Percentiles rank a stretch among this genome's conserved stretches.
Evolutionary conservation across 2,888 invertebrate species (phyloP).

Genomic region (Prosapia bicincta): DNA sequence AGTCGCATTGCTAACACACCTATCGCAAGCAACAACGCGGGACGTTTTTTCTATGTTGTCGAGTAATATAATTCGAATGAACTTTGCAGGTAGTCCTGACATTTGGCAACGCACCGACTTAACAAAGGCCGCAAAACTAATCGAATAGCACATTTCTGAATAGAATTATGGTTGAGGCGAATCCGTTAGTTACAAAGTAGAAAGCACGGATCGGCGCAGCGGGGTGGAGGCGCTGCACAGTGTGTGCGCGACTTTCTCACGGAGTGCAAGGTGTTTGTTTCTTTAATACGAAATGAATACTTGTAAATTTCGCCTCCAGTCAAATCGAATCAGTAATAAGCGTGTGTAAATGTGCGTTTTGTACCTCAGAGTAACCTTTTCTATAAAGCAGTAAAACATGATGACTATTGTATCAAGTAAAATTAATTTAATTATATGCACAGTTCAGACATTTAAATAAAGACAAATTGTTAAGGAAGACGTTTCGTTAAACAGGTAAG

Average conservation of each 20-base stretch:
- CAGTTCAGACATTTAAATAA: too few relatives aligned
- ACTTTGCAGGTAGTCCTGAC: background rate
- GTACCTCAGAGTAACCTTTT: too few relatives aligned
- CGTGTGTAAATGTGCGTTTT: too few relatives aligned
- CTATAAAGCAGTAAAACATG: too few relatives aligned
- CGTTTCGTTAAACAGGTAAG: too few relatives aligned
- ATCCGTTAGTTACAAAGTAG: background rate
- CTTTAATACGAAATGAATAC: background rate
- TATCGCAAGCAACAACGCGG: too few relatives aligned
- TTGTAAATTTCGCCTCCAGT: background rate
- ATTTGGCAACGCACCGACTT: background rate
- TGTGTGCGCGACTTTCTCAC: background rate
- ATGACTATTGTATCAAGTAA: too few relatives aligned
- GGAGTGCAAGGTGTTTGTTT: background rate
- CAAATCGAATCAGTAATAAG: too few relatives aligned
- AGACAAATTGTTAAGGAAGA: too few relatives aligned
- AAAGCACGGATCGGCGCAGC: background rate
- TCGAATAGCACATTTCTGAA: background rate
- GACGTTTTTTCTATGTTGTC: too few relatives aligned
- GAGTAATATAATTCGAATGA: background rate
- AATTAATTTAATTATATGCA: too few relatives aligned
- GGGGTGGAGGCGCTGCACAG: background rate
- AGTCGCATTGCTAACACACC: too few relatives aligned
- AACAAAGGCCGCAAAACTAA: background rate
- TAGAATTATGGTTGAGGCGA: background rate